These are phyloP conservation scores for Xyliphius kryptos DNA, from an alignment of 2,113 vertebrate genomes.

Conservation along the genomic window DNA sequence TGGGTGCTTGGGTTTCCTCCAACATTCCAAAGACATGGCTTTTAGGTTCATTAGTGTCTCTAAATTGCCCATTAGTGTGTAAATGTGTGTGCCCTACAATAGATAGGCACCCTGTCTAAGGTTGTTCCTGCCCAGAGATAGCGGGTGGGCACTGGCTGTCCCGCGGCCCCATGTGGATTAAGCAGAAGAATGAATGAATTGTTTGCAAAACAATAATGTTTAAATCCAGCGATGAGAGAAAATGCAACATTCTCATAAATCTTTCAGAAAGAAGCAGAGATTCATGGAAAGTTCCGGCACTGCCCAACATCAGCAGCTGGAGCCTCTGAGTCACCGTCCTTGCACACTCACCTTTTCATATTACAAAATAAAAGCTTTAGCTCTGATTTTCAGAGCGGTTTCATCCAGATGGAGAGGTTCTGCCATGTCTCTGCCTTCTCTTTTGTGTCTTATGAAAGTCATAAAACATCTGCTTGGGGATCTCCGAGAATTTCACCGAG, in stretches of 20 bases:
- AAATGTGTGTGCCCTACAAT: too few species aligned
- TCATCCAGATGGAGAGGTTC: constrained; percentile 20
- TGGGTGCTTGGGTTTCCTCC: too few species aligned
- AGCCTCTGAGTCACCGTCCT: constrained; percentile 11
- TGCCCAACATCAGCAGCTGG: background rate
- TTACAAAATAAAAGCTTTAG: constrained; percentile 7
- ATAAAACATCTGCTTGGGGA: constrained; percentile 3
- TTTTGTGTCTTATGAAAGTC: constrained; percentile 12
- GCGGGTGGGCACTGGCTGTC: too few species aligned
- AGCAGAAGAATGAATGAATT: too few species aligned
- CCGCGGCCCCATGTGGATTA: too few species aligned
- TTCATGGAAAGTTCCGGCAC: background rate
- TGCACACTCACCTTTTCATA: constrained; percentile 2
- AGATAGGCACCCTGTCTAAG: too few species aligned
- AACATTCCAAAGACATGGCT: too few species aligned
- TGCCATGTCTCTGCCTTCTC: constrained; percentile 13
- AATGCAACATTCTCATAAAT: background rate
- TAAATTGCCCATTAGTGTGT: too few species aligned
- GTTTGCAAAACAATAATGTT: background rate
- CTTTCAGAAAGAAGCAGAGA: background rate
- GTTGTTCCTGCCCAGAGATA: too few species aligned
- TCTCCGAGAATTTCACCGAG: constrained; percentile 5
- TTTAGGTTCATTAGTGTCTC: too few species aligned
- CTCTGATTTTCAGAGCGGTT: constrained; percentile 8
- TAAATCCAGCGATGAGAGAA: background rate